phyloP scores from a whole-genome alignment of 2,113 vertebrate genomes.

The Muscicapa adusta region DNA sequence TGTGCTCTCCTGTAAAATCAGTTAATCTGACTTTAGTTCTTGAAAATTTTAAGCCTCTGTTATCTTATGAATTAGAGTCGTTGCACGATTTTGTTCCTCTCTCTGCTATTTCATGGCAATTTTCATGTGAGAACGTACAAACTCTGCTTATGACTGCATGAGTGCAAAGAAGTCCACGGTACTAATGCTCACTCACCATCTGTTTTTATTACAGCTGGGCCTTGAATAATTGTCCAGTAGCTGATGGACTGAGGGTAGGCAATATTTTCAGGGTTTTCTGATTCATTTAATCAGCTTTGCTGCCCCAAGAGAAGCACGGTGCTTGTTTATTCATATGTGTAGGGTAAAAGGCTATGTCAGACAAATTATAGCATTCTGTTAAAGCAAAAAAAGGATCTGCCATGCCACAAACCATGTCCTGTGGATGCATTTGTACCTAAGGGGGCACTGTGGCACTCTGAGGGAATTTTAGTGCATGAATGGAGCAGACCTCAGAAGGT shows the following conservation, averaged over 20 bases:
- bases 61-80: neutral
- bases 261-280: conserved; percentile 69
- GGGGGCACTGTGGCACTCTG: neutral
- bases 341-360: conserved; percentile 20
- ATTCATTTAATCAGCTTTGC: conserved; percentile 68
- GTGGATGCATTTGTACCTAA: neutral
- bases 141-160: conserved; percentile 43
- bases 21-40: neutral
- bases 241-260: conserved; percentile 67
- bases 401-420: neutral
- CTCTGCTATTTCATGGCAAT: conserved; percentile 31
- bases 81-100: neutral
- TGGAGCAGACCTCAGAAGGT: neutral
- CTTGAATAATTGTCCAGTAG: conserved; percentile 75
- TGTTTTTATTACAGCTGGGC: conserved; percentile 74
- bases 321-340: conserved; percentile 61
- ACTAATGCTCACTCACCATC: conserved; percentile 65
- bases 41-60: neutral
- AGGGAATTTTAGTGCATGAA: neutral
- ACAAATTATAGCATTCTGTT: conserved; percentile 35
- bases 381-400: neutral
- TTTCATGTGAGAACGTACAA: conserved; percentile 48
- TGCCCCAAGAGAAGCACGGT: conserved; percentile 58
- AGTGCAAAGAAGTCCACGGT: conserved; percentile 46
- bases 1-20: neutral